These are phyloP conservation scores for Chironomus striatipennis DNA, from an alignment of 1,140 invertebrate species.

Conservation along the genomic window DNA sequence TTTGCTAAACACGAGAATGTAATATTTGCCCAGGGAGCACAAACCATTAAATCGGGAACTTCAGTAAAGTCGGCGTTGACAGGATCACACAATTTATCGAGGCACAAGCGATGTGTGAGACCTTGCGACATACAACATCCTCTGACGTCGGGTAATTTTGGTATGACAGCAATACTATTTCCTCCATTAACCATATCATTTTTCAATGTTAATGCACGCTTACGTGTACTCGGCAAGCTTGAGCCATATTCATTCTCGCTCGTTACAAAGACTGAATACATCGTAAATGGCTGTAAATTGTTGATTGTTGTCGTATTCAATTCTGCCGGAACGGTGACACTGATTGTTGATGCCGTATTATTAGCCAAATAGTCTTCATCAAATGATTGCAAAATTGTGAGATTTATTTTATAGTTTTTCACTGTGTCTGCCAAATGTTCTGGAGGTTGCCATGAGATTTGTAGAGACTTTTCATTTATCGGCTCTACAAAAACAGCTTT, in stretches of 20 bases:
- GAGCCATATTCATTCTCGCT: conserved; percentile 63
- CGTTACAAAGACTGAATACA: conserved; percentile 69
- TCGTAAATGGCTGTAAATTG: conserved; percentile 58
- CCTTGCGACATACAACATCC: conserved; percentile 61
- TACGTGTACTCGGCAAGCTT: conserved; percentile 59
- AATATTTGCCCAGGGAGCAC: conserved; percentile 69
- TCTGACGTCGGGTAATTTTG: conserved; percentile 52
- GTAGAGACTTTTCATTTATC: conserved; percentile 56
- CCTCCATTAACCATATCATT: conserved; percentile 21
- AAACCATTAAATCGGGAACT: conserved; percentile 71
- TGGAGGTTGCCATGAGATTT: conserved; percentile 59
- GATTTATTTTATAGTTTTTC: conserved; percentile 58
- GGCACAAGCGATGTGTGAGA: conserved; percentile 60
- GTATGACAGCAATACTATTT: conserved; percentile 29
- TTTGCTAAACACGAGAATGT: conserved; percentile 72
- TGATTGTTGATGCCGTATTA: conserved; percentile 18
- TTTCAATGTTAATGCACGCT: conserved; percentile 41
- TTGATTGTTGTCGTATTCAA: conserved; percentile 50
- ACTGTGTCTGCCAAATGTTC: conserved; percentile 52
- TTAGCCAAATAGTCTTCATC: conserved; percentile 42
- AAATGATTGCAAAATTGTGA: conserved; percentile 58
- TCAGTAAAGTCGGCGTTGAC: conserved; percentile 50
- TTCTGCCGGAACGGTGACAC: conserved; percentile 44
- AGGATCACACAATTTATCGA: conserved; percentile 71
- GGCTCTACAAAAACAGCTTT: conserved; percentile 58